These are phyloP conservation scores for Dendroctonus valens DNA, from an alignment of 1,140 invertebrate species.

Conservation along the genomic window DNA sequence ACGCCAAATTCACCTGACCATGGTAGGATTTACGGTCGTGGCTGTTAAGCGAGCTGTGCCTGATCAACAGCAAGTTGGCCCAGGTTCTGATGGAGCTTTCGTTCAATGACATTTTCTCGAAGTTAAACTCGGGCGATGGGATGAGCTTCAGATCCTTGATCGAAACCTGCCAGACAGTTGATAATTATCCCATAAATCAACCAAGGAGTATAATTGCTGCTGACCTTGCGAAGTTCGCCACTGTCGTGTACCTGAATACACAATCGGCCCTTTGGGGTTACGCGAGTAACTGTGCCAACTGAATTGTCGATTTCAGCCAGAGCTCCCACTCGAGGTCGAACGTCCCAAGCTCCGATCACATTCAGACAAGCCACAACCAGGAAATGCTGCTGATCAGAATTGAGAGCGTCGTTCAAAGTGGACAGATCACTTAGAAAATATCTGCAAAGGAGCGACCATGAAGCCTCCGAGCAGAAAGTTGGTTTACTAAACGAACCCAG, in stretches of 20 bases:
- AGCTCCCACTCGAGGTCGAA: conserved; percentile 73
- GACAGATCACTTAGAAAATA: conserved; percentile 60
- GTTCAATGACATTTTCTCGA: conserved; percentile 66
- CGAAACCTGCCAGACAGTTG: conserved; percentile 43
- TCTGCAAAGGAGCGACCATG: background rate
- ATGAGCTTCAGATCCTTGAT: conserved; percentile 57
- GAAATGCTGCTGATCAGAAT: conserved; percentile 45
- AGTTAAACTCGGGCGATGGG: conserved; percentile 60
- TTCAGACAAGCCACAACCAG: conserved; percentile 59
- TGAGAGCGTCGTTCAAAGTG: conserved; percentile 52
- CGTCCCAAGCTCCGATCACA: conserved; percentile 83
- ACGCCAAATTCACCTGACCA: conserved; percentile 58
- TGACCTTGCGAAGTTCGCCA: conserved; percentile 50
- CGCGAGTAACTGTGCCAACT: conserved; percentile 64
- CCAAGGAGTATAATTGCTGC: background rate
- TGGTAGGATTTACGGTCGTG: conserved; percentile 50
- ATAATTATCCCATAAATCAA: background rate
- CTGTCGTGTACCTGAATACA: conserved; percentile 61
- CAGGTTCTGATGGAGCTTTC: conserved; percentile 66
- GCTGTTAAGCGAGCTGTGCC: conserved; percentile 46
- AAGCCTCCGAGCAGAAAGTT: background rate
- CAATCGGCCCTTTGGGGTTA: conserved; percentile 67
- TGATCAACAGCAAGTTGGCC: conserved; percentile 61
- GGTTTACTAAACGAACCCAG: conserved; percentile 48
- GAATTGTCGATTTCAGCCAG: conserved; percentile 55